These are phyloP conservation scores for Danaus melanippus DNA, from an alignment of 1,140 invertebrate species.

Conservation along the genomic window DNA sequence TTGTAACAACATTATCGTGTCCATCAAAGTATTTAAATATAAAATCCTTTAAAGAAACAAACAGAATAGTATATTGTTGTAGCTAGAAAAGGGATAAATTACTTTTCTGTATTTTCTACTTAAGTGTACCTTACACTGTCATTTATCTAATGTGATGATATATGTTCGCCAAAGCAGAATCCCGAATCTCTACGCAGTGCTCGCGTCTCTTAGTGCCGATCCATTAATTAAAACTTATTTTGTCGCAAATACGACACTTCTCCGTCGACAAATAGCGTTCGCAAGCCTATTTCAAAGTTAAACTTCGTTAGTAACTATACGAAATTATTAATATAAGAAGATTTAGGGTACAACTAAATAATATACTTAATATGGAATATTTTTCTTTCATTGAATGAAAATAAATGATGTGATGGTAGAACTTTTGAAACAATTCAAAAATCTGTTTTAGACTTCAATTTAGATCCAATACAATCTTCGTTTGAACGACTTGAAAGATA, in stretches of 20 bases:
- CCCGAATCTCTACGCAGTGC: slow-evolving; percentile 29
- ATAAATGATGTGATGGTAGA: no score
- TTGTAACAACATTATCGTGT: no score
- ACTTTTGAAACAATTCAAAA: slow-evolving; percentile 1
- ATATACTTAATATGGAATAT: no score
- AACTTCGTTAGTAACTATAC: slow-evolving; percentile 4
- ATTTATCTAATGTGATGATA: slow-evolving; percentile 26
- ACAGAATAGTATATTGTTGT: no score
- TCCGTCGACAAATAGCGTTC: slow-evolving; percentile 21
- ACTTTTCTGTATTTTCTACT: slow-evolving; percentile 8
- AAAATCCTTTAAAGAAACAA: no score
- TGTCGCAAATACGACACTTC: slow-evolving; percentile 30
- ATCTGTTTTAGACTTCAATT: slow-evolving; percentile 27
- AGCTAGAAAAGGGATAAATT: slow-evolving; percentile 1
- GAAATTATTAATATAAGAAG: not conserved
- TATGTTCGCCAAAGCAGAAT: slow-evolving; percentile 21
- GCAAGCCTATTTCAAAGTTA: slow-evolving; percentile 15
- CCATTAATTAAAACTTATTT: slow-evolving; percentile 67
- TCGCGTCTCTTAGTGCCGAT: slow-evolving; percentile 48
- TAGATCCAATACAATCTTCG: slow-evolving; percentile 52
- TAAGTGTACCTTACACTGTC: not conserved
- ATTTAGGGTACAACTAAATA: no score
- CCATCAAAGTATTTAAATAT: no score
- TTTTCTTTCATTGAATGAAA: no score
- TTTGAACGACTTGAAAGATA: slow-evolving; percentile 50